phyloP scores from a whole-genome alignment of 92 coral and sea anemone genomes.

The Umimayanthus chanpuru region DNA sequence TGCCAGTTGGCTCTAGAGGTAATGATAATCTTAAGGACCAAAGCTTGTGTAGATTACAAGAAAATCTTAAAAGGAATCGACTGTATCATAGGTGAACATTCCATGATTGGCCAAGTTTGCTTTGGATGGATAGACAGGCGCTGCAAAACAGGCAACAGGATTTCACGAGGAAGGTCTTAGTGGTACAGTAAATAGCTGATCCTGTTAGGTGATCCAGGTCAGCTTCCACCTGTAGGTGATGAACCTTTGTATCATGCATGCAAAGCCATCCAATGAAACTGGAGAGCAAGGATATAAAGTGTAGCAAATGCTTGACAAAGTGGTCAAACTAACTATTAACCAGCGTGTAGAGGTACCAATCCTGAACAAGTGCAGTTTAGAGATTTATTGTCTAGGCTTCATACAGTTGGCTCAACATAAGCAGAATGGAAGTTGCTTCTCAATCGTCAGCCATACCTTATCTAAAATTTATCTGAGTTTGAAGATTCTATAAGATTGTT shows the following conservation, averaged over 20 bases:
- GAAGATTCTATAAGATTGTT: slow-evolving; percentile 1
- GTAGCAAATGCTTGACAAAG: slow-evolving; percentile 37
- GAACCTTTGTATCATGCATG: slow-evolving; percentile 56
- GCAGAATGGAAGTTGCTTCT: slow-evolving; percentile 8
- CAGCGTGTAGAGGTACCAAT: slow-evolving; percentile 50
- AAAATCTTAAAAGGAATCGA: too few relatives aligned
- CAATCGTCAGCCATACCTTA: not conserved
- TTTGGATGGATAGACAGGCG: too few relatives aligned
- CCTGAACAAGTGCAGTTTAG: not conserved
- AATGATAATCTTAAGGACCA: too few relatives aligned
- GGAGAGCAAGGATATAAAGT: slow-evolving; percentile 51
- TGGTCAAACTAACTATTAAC: slow-evolving; percentile 16
- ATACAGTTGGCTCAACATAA: not conserved
- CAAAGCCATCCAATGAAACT: slow-evolving; percentile 42
- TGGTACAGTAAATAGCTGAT: slow-evolving; percentile 43
- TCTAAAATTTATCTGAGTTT: not conserved
- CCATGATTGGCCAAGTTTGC: too few relatives aligned
- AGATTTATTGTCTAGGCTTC: not conserved
- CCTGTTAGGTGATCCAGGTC: slow-evolving; percentile 25
- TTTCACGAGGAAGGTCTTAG: slow-evolving; percentile 23
- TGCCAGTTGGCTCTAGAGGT: too few relatives aligned
- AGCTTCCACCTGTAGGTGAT: slow-evolving; percentile 43
- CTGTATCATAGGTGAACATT: too few relatives aligned
- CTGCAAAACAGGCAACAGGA: too few relatives aligned
- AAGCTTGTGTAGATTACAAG: too few relatives aligned